phyloP scores from a whole-genome alignment of 2,797 vertebrate species.

The Todus mexicanus region DNA sequence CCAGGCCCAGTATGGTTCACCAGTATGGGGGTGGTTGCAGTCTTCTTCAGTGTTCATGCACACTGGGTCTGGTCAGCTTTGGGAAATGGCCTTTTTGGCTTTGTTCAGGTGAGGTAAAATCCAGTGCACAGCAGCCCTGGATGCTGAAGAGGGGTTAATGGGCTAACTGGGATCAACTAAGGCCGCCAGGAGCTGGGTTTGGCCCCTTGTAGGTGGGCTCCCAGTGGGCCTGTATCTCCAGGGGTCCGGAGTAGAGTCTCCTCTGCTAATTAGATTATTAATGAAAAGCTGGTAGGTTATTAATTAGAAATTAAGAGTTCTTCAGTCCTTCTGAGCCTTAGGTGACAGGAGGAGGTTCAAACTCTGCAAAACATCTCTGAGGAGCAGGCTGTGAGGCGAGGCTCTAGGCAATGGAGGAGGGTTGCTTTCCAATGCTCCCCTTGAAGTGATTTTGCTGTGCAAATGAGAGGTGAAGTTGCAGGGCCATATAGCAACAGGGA shows the following conservation, averaged over 20 bases:
- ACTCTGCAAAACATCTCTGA: neutral
- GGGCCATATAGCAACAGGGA: fast-evolving
- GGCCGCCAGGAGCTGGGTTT: neutral
- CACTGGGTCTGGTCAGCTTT: fast-evolving
- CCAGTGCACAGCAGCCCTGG: fast-evolving
- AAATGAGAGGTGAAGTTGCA: neutral
- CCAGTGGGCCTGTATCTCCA: neutral
- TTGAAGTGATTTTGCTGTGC: neutral
- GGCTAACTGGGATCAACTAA: no score
- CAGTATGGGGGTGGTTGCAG: fast-evolving
- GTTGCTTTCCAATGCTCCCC: neutral
- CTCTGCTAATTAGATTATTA: neutral
- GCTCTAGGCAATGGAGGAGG: neutral
- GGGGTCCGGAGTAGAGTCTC: neutral
- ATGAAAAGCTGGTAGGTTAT: neutral
- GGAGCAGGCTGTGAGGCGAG: neutral
- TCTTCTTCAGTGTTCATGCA: fast-evolving
- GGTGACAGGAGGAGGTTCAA: neutral
- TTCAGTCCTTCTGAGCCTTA: neutral
- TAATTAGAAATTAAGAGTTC: neutral
- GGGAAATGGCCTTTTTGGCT: fast-evolving
- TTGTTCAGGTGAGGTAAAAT: fast-evolving
- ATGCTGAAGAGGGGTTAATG: neutral
- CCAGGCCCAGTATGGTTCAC: neutral
- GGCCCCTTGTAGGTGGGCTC: neutral